Conservation (phyloP, 2,113 vertebrate genomes). For the Erythrolamprus reginae region DNA sequence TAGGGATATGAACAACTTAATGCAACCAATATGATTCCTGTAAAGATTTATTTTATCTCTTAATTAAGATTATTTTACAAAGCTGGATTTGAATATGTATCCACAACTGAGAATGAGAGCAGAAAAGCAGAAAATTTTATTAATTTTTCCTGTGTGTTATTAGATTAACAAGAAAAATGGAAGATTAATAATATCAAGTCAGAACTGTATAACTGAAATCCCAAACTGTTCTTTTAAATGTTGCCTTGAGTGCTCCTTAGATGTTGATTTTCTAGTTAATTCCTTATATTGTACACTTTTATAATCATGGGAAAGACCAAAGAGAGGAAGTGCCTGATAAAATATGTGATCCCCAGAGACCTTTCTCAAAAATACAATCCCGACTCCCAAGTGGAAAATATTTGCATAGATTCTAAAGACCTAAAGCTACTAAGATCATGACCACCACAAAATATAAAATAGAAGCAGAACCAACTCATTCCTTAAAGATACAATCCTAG, state of each 20-base stretch:
- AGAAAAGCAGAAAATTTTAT: not conserved
- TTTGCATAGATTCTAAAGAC: not conserved
- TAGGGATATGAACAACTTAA: not conserved
- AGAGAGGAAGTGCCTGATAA: not conserved
- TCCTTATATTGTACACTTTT: not conserved
- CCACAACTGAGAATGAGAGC: not conserved
- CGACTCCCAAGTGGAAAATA: not conserved
- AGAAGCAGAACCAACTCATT: not conserved
- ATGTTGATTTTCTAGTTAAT: not conserved
- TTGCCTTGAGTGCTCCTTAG: not conserved
- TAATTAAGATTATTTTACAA: not conserved
- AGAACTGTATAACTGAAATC: not conserved
- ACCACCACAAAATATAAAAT: not conserved
- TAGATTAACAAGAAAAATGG: not conserved
- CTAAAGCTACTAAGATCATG: not conserved
- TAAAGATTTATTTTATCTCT: not conserved
- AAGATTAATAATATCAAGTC: not conserved
- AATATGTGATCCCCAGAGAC: not conserved
- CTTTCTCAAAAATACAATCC: not conserved
- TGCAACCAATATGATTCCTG: not conserved
- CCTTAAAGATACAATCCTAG: not conserved
- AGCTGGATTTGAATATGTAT: not conserved
- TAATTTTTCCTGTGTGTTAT: not conserved
- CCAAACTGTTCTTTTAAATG: not conserved
- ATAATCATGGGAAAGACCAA: not conserved